Evolutionary conservation across 2,888 invertebrate genomes (phyloP), one percentile per base, ranked within the genome.

Genomic region (Eugnorisma glareosa): DNA sequence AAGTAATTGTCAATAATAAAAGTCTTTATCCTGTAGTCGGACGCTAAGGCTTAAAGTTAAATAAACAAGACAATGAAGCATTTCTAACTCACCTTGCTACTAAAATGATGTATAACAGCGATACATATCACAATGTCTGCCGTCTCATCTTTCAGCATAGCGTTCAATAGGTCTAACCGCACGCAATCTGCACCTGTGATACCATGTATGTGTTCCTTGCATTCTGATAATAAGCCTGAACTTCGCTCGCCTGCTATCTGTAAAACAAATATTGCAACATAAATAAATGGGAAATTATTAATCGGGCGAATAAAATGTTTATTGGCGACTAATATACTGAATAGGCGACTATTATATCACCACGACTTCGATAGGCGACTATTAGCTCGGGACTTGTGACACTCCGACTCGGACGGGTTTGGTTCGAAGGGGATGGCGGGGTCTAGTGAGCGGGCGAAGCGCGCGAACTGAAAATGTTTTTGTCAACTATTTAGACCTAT

Each of bases 61-160:
- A 28, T 54, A n/a, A 21, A 21, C 6, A 21, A 67, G 21, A 18
- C 18, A 35, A 35, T 3, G 11, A 72, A 73, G 18, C 2, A 54
- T 24, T 57, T 7, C 2, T 57, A 24, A 84, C 92, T 91, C 90
- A 98, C 98, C 94, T 97, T 67, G 35, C 98, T 99, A 24, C 99
- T 98, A 83, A 99, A 97, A 95, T 99, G 99, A 94, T 99, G 99
- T 89, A 99, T 97, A 1, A 99, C 99, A 2, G 99, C 99, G 88
- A 99, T 99, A 93, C 99, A 99, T 61, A 99, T 98, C 75, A 97
- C 97, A 3, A 98, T 98, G 95, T 99, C 99, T 0, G 98, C 97
- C 79, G 96, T 96, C 40, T 92, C 94, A 83, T 97, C 97, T 69
- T 97, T 97, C 74, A 99, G 95, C 0, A 99, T 98, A 54, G 99